These are phyloP conservation scores for Lasius platythorax DNA, from an alignment of 2,888 invertebrate genomes.

Conservation along the genomic window DNA sequence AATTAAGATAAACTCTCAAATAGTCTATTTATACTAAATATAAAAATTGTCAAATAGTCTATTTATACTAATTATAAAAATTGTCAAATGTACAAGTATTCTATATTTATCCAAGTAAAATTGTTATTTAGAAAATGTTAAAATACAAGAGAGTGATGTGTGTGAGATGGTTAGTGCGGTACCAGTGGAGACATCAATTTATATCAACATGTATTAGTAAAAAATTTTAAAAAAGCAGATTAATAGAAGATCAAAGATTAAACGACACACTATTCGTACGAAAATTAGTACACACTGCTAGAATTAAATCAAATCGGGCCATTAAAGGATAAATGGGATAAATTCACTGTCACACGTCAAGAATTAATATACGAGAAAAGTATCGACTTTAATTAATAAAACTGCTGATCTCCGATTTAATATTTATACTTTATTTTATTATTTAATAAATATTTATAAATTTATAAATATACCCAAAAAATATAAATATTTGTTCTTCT, in stretches of 20 bases:
- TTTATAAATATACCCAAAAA: conserved; percentile 1
- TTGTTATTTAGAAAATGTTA: conserved; percentile 7
- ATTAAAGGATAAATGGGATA: conserved; percentile 18
- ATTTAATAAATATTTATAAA: background rate
- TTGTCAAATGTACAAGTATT: conserved; percentile 6
- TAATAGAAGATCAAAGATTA: conserved; percentile 3
- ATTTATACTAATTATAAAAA: conserved; percentile 9
- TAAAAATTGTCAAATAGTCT: conserved; percentile 16
- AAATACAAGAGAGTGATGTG: conserved; percentile 55
- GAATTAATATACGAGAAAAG: background rate
- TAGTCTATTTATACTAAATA: background rate
- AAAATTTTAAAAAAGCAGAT: background rate
- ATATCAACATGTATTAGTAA: conserved; percentile 23
- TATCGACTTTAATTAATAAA: background rate
- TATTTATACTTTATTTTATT: background rate
- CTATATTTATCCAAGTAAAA: conserved; percentile 3
- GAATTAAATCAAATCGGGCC: background rate
- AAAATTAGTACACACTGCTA: conserved; percentile 3
- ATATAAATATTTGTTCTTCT: background rate
- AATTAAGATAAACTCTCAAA: background rate
- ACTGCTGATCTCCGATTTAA: conserved; percentile 8
- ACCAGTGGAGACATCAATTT: conserved; percentile 71
- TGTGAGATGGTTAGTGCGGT: conserved; percentile 75
- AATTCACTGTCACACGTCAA: conserved; percentile 6
- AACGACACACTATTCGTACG: background rate